These are phyloP conservation scores for Porites evermanni DNA, from an alignment of 92 coral and sea anemone species.

Conservation along the genomic window DNA sequence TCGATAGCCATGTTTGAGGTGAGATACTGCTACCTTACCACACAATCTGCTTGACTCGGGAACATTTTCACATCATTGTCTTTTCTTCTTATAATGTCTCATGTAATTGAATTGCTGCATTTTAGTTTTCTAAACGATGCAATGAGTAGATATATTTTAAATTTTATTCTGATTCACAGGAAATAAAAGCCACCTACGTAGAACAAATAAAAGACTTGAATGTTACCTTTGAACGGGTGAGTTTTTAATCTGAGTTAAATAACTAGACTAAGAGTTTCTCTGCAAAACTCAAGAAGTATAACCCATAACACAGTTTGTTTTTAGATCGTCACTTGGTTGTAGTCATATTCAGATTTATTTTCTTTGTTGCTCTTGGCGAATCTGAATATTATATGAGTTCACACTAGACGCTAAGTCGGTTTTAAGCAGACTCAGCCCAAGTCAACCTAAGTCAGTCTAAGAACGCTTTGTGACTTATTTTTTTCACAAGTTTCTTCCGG, in stretches of 20 bases:
- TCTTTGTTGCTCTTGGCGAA: too few relatives aligned
- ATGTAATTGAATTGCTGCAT: too few relatives aligned
- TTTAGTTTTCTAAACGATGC: too few relatives aligned
- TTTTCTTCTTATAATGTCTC: too few relatives aligned
- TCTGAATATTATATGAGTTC: neutral
- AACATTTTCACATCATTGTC: too few relatives aligned
- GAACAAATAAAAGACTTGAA: slow-evolving; percentile 89
- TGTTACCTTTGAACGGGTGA: slow-evolving; percentile 74
- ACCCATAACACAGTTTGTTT: too few relatives aligned
- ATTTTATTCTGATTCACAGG: slow-evolving; percentile 60
- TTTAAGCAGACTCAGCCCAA: neutral
- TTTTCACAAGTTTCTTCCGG: too few relatives aligned
- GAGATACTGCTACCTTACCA: neutral
- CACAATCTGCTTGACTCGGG: too few relatives aligned
- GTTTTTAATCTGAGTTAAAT: neutral
- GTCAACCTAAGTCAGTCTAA: slow-evolving; percentile 4
- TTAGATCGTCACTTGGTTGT: too few relatives aligned
- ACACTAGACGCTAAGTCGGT: slow-evolving; percentile 8
- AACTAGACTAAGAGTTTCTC: too few relatives aligned
- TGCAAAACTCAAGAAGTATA: too few relatives aligned
- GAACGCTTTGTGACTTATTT: neutral
- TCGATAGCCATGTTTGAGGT: slow-evolving; percentile 92
- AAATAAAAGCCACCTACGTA: slow-evolving; percentile 86
- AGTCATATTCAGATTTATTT: too few relatives aligned
- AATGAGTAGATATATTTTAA: neutral